A percentile compares a stretch with the other conserved stretches of the same genome.
Evolutionary conservation across 2,888 invertebrate genomes (phyloP).

Genomic region (Siphlonurus alternatus): DNA sequence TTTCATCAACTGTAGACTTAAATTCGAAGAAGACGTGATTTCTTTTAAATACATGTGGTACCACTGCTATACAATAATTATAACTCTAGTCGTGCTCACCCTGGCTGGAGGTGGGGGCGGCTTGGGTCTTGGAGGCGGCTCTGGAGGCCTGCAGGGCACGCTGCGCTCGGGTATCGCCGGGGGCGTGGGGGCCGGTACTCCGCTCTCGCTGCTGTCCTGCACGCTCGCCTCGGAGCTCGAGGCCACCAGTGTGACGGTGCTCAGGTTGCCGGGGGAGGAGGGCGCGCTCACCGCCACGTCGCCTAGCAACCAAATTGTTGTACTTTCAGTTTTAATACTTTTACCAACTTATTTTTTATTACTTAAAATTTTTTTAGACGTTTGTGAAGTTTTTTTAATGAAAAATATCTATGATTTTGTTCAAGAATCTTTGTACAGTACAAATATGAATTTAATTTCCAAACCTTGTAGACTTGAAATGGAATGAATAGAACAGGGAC

Average conservation of each 20-base stretch:
- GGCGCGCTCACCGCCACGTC: slow-evolving; percentile 38
- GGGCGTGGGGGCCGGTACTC: slow-evolving; percentile 6
- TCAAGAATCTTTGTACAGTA: no score
- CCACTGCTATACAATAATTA: no score
- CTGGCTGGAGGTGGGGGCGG: not conserved
- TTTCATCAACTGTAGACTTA: no score
- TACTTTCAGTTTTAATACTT: not conserved
- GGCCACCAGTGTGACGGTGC: slow-evolving; percentile 54
- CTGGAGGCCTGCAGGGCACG: not conserved
- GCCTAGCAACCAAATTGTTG: not conserved
- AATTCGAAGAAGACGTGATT: no score
- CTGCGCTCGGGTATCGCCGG: not conserved
- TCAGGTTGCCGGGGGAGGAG: slow-evolving; percentile 55
- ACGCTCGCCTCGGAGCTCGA: slow-evolving; percentile 32
- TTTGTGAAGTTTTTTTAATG: slow-evolving; percentile 8
- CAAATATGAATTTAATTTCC: no score
- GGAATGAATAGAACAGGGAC: no score
- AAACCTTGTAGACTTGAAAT: no score
- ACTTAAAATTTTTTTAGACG: slow-evolving; percentile 15
- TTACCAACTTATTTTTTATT: no score
- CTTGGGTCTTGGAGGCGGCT: not conserved
- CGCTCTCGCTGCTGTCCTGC: slow-evolving; percentile 14
- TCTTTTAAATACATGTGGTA: no score
- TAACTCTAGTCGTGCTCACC: no score
- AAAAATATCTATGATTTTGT: no score